Evolutionary conservation across 2,797 vertebrate genomes (phyloP).

Genomic region (Pantherophis alleghaniensis): DNA sequence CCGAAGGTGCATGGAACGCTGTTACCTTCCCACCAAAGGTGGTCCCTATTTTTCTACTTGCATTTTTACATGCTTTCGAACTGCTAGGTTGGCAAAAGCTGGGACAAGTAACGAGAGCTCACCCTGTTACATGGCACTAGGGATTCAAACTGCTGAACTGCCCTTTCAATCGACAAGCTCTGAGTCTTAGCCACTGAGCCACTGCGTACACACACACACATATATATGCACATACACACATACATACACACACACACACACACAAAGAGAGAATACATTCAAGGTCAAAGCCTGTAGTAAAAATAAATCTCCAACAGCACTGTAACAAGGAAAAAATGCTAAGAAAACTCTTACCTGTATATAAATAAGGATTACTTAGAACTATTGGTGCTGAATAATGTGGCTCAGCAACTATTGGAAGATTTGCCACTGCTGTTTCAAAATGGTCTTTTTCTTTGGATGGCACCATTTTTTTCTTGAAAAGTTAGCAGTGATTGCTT

Average conservation of each 20-base stretch:
- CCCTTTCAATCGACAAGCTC: too few species aligned
- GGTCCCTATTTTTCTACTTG: too few species aligned
- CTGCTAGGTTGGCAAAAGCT: too few species aligned
- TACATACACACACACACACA: not conserved
- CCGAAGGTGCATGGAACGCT: too few species aligned
- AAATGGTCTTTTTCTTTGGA: not conserved
- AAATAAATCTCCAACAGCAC: not conserved
- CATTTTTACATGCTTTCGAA: too few species aligned
- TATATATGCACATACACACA: too few species aligned
- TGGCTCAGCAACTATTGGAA: not conserved
- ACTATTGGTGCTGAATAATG: constrained; percentile 6
- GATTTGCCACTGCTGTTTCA: not conserved
- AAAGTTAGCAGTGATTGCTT: not conserved
- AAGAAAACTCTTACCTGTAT: constrained; percentile 12
- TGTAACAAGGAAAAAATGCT: constrained; percentile 14
- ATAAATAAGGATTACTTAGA: not conserved
- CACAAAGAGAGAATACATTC: not conserved
- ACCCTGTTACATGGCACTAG: too few species aligned
- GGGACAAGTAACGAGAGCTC: too few species aligned
- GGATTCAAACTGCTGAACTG: too few species aligned
- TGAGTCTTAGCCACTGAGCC: too few species aligned
- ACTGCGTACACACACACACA: not conserved
- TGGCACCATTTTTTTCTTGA: not conserved
- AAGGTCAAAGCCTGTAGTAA: not conserved
- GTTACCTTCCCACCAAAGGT: too few species aligned